phyloP scores from a whole-genome alignment of 2,113 vertebrate species.

The Otus sunia region DNA sequence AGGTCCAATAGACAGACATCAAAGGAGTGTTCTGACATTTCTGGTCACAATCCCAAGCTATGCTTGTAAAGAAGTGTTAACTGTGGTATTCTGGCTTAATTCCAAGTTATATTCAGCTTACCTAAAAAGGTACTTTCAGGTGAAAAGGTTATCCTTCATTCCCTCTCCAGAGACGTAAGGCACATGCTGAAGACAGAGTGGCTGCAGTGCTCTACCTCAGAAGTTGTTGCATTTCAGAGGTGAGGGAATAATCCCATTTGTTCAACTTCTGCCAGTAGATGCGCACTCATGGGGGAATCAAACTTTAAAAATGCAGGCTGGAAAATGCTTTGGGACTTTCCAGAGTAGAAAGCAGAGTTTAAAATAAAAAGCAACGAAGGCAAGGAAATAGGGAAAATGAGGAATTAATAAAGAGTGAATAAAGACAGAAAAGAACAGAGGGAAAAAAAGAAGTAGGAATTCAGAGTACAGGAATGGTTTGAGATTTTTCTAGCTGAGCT shows the following conservation, averaged over 20 bases:
- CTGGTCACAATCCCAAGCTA: not conserved
- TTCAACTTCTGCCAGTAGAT: conserved; percentile 22
- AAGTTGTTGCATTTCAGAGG: conserved; percentile 37
- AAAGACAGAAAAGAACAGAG: not conserved
- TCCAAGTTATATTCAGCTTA: conserved; percentile 10
- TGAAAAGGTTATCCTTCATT: conserved; percentile 38
- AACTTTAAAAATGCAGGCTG: not conserved
- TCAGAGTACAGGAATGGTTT: not conserved
- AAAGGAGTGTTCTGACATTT: conserved; percentile 2
- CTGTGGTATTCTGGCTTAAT: not conserved
- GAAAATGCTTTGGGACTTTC: conserved; percentile 35
- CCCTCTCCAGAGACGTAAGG: not conserved
- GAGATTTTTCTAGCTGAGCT: conserved; percentile 3
- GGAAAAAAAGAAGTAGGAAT: not conserved
- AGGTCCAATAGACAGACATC: not conserved
- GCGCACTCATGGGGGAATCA: not conserved
- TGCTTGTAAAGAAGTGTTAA: not conserved
- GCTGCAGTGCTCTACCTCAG: conserved; percentile 10
- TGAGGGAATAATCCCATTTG: conserved; percentile 12
- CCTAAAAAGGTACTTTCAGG: conserved; percentile 20
- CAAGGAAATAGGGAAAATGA: not conserved
- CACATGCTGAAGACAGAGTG: not conserved
- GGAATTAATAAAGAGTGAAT: not conserved
- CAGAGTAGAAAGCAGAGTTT: conserved; percentile 5
- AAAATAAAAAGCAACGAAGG: not conserved